A percentile compares a stretch with the other conserved stretches of the same genome.
phyloP scores from a whole-genome alignment of 1,140 invertebrate species.

The Drosophila navojoa region DNA sequence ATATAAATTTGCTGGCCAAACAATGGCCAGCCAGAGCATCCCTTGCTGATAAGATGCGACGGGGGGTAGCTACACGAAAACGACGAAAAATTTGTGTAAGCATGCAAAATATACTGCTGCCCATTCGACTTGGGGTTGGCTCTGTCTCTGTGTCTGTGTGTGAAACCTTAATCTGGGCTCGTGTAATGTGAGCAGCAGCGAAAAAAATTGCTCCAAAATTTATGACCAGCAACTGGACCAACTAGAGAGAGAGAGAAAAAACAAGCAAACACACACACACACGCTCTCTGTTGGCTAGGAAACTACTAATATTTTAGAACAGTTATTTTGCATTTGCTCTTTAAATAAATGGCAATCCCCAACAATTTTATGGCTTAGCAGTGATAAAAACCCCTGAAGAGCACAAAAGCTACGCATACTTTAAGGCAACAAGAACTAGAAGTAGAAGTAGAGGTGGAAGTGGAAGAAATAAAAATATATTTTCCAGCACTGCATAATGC shows the following conservation, averaged over 20 bases:
- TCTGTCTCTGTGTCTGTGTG: constrained; percentile 1
- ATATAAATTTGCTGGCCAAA: constrained; percentile 64
- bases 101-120: constrained; percentile 52
- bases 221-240: constrained; percentile 53
- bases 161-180: constrained; percentile 42
- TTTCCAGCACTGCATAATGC: constrained; percentile 25
- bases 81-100: constrained; percentile 31
- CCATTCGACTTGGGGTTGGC: constrained; percentile 3
- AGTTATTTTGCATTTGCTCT: constrained; percentile 44
- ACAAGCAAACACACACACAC: background rate
- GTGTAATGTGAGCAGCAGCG: constrained; percentile 24
- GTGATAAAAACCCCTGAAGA: constrained; percentile 44
- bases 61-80: background rate
- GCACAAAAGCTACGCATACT: constrained; percentile 43
- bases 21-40: constrained; percentile 45
- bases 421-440: constrained; percentile 40
- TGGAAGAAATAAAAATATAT: constrained; percentile 2
- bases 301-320: constrained; percentile 63
- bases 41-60: constrained; percentile 53
- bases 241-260: background rate
- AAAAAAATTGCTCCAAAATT: constrained; percentile 63
- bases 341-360: constrained; percentile 42
- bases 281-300: background rate
- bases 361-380: constrained; percentile 56
- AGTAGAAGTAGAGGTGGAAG: background rate